phyloP scores from a whole-genome alignment of 2,113 vertebrate species.

The Micronycteris hirsuta region DNA sequence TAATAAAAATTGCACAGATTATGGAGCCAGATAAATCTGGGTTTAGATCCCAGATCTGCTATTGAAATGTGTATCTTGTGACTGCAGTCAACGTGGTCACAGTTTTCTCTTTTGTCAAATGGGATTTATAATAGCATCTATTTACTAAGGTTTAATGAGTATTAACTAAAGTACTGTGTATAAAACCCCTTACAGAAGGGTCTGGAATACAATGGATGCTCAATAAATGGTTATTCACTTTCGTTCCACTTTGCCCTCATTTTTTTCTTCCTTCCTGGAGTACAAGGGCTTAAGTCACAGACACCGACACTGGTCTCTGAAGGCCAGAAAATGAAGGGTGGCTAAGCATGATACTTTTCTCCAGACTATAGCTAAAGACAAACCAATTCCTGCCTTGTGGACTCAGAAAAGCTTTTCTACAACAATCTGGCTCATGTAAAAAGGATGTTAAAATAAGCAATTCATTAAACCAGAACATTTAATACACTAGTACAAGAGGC shows the following conservation, averaged over 20 bases:
- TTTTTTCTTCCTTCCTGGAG: neutral
- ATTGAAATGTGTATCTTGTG: neutral
- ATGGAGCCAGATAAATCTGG: neutral
- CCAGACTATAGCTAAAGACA: neutral
- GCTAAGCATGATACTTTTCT: neutral
- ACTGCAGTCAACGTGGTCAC: neutral
- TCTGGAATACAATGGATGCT: neutral
- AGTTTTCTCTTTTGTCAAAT: neutral
- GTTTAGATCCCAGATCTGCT: neutral
- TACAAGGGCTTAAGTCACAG: neutral
- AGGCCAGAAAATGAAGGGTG: neutral
- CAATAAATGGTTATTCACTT: neutral
- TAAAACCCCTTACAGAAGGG: neutral
- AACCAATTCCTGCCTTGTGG: neutral
- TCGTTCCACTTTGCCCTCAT: neutral
- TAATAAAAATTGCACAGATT: neutral
- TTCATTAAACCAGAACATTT: conserved; percentile 8
- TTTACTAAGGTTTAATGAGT: neutral
- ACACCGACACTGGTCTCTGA: neutral
- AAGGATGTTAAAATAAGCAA: neutral
- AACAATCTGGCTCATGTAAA: neutral
- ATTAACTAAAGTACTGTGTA: neutral
- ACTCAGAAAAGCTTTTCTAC: neutral
- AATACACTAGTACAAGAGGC: neutral
- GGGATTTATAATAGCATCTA: neutral